Conservation (phyloP, 2,888 invertebrate genomes). For the Napeogenes sylphis region DNA sequence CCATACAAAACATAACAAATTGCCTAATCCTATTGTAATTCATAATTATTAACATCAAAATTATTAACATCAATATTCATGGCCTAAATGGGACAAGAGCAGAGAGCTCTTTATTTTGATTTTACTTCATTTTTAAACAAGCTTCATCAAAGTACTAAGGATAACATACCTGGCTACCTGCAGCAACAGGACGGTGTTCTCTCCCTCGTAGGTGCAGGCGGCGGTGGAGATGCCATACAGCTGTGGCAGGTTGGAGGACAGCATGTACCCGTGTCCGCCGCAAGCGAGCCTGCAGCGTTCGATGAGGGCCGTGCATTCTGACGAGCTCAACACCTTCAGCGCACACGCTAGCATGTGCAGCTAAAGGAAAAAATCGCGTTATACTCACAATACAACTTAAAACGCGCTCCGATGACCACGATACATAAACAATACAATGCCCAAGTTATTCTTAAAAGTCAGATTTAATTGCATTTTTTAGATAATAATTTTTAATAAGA, state of each 20-base stretch:
- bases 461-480: no score
- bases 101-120: no score
- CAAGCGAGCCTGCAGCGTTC: constrained; percentile 92
- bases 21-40: no score
- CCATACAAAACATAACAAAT: no score
- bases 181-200: constrained; percentile 94
- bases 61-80: no score
- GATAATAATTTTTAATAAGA: no score
- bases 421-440: no score
- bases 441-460: no score
- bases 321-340: constrained; percentile 90
- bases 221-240: constrained; percentile 90
- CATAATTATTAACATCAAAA: no score
- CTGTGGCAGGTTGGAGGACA: constrained; percentile 89
- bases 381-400: neutral
- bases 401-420: no score
- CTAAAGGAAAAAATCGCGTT: constrained; percentile 56
- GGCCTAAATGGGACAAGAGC: no score
- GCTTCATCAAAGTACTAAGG: neutral
- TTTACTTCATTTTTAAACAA: no score
- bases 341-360: constrained; percentile 93
- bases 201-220: constrained; percentile 96
- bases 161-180: constrained; percentile 85
- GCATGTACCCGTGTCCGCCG: constrained; percentile 97
- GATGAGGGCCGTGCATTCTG: constrained; percentile 83